Evolutionary conservation across 1,140 invertebrate genomes (phyloP).

Genomic region (Latrodectus geometricus): DNA sequence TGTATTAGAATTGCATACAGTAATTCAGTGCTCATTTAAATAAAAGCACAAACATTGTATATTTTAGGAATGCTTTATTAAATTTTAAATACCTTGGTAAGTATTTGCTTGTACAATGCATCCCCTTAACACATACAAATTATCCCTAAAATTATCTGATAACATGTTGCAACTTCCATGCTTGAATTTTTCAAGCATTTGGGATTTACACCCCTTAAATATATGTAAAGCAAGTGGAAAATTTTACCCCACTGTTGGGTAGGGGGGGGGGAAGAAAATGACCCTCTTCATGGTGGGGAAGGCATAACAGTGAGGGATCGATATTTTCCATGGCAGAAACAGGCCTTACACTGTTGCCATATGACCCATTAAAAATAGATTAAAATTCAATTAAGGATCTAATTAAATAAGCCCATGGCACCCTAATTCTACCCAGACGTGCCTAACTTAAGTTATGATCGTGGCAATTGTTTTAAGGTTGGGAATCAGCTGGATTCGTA

Average conservation of each 20-base stretch:
- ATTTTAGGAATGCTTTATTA: no score
- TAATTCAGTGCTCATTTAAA: no score
- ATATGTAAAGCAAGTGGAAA: background rate
- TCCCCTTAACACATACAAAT: no score
- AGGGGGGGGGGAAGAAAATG: background rate
- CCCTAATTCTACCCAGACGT: constrained; percentile 12
- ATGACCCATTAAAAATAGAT: constrained; percentile 53
- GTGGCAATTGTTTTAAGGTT: constrained; percentile 26
- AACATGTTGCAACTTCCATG: no score
- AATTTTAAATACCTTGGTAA: no score
- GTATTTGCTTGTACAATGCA: no score
- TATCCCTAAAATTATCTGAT: no score
- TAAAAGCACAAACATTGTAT: no score
- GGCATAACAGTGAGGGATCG: constrained; percentile 17
- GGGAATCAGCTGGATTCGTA: constrained; percentile 8
- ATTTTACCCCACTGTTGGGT: constrained; percentile 30
- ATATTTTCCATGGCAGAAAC: constrained; percentile 32
- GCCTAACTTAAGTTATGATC: constrained; percentile 31
- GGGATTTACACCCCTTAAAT: no score
- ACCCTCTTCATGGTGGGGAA: background rate
- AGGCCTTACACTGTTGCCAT: background rate
- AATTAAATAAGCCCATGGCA: constrained; percentile 43
- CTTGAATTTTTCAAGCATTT: no score
- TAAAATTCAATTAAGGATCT: constrained; percentile 48
- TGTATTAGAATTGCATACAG: no score